Evolutionary conservation across 2,888 invertebrate genomes (phyloP), one percentile per base, ranked within the genome.

Genomic region (Oxystoma pomonae): DNA sequence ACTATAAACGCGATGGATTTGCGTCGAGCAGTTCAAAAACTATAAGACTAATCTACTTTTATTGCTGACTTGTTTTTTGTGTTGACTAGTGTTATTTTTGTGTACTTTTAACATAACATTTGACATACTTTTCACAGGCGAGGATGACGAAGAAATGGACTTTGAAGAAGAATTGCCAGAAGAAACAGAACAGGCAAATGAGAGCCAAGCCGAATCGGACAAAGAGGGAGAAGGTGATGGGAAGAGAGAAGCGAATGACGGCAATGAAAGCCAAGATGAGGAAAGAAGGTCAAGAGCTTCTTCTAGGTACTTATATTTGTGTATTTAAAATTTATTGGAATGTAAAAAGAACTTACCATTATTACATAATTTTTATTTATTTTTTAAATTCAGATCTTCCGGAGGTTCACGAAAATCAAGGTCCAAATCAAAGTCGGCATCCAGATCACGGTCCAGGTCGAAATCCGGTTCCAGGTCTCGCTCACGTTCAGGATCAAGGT

Each of bases 121-220:
- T 9, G 19, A 58, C n/a, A 49, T 18, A 53, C 19, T 60, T 2
- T 49, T 58, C 55, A 20, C 53, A 67, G 74, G 72, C 61, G 86
- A 87, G 70, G 87, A 87, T 58, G 87, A 87, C 55, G 87, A 87
- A 64, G 86, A 86, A 68, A 83, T 85, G 69, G 84, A 84, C 63
- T 78, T 73, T 16, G 75, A 76, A 18, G 71, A 84, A 82, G 68
- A 70, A 59, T 87, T 88, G 22, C 87, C 87, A 67, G 87, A 87
- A 0, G 89, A 89, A n/a, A 87, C 89, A 2, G 87, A 88, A 12
- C 65, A 61, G 57, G 79, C 79, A 52, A 85, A 85, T 7, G 84
- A 84, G 68, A 80, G 83, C 62, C 84, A 85, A 66, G 77, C 75
- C 58, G 82, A 82, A 68, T 80, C 80, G 62, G 83, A 82, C 53